phyloP scores from a whole-genome alignment of 2,113 vertebrate species.

The Bufo gargarizans region DNA sequence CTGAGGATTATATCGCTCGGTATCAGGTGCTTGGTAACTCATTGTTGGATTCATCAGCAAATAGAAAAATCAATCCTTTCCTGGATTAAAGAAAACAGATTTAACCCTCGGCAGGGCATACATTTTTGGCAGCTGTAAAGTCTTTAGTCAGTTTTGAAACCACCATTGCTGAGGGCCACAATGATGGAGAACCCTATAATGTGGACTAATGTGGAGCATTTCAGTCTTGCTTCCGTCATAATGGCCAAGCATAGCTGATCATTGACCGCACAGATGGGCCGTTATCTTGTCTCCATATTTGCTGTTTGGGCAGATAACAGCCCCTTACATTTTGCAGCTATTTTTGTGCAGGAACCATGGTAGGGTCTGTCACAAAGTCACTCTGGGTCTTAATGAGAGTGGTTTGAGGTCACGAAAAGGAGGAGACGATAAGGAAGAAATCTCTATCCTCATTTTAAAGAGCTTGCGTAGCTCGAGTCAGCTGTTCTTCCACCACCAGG shows the following conservation, averaged over 20 bases:
- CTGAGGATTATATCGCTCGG: not conserved
- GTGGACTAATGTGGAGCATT: no score
- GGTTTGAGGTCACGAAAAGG: not conserved
- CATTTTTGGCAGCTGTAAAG: not conserved
- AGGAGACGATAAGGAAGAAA: not conserved
- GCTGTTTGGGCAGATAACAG: not conserved
- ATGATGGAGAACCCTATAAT: no score
- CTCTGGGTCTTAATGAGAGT: not conserved
- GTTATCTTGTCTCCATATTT: constrained; percentile 27
- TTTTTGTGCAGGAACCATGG: not conserved
- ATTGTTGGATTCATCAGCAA: not conserved
- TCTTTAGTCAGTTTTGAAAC: not conserved
- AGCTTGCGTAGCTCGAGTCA: not conserved
- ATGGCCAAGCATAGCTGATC: not conserved
- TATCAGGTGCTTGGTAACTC: not conserved
- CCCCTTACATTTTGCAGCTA: not conserved
- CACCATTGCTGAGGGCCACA: not conserved
- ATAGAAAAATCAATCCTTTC: not conserved
- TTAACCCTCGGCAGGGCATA: not conserved
- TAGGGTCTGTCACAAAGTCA: no score
- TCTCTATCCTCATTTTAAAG: not conserved
- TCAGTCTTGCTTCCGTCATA: no score
- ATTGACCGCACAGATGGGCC: not conserved
- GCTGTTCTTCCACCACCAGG: not conserved
- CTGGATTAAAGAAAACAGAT: not conserved